phyloP scores from a whole-genome alignment of 2,888 invertebrate species.

The Clanis bilineata region DNA sequence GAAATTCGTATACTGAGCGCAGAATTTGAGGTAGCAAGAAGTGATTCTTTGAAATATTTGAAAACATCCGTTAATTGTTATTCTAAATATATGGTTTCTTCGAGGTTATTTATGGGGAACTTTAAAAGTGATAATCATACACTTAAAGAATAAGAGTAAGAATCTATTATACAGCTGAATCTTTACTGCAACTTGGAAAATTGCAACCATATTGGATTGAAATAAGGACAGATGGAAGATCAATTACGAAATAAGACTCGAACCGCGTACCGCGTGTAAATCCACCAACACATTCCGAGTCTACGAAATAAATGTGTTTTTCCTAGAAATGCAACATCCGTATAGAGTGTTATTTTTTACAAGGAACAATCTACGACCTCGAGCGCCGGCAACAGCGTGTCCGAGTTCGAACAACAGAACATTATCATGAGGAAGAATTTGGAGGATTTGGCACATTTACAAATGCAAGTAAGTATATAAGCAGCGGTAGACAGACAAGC shows the following conservation, averaged over 20 bases:
- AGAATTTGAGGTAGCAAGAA: neutral
- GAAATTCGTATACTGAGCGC: neutral
- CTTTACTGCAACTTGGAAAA: too few species aligned
- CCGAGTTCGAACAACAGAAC: slow-evolving; percentile 76
- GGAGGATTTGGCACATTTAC: slow-evolving; percentile 76
- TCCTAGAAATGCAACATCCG: neutral
- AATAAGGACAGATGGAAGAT: too few species aligned
- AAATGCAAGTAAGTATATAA: slow-evolving; percentile 70
- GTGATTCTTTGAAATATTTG: neutral
- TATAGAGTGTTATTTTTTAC: slow-evolving; percentile 11
- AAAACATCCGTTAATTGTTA: neutral
- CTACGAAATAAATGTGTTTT: neutral
- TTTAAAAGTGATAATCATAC: too few species aligned
- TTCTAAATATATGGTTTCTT: neutral
- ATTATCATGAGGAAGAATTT: slow-evolving; percentile 77
- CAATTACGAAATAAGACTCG: neutral
- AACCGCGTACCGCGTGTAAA: neutral
- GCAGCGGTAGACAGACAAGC: too few species aligned
- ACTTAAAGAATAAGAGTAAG: neutral
- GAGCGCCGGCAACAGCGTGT: slow-evolving; percentile 77
- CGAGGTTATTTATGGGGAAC: too few species aligned
- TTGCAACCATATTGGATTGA: too few species aligned
- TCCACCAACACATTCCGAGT: neutral
- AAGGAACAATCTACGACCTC: slow-evolving; percentile 78
- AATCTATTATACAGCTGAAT: too few species aligned